phyloP scores from a whole-genome alignment of 2,113 vertebrate genomes.

The Aythya baeri region DNA sequence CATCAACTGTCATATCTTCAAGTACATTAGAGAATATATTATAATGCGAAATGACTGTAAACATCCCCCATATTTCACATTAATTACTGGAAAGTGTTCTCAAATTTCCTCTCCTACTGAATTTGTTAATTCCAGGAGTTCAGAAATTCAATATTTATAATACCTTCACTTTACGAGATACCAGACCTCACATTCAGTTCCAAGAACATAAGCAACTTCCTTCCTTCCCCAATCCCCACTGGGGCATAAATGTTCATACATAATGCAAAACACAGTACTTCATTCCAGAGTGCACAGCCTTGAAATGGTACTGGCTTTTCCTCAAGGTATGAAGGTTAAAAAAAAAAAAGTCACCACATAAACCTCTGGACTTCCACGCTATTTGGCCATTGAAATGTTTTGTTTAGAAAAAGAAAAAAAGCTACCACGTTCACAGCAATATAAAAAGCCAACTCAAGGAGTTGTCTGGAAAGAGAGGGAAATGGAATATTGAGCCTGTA shows the following conservation, averaged over 20 bases:
- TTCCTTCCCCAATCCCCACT: neutral
- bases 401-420: slow-evolving; percentile 88
- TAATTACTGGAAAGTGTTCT: neutral
- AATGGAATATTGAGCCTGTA: slow-evolving; percentile 91
- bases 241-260: neutral
- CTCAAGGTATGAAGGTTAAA: neutral
- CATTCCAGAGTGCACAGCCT: neutral
- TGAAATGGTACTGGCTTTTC: slow-evolving; percentile 4
- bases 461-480: slow-evolving; percentile 81
- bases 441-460: slow-evolving; percentile 87
- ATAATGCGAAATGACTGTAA: slow-evolving; percentile 18
- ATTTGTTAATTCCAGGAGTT: slow-evolving; percentile 5
- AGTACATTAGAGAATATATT: neutral
- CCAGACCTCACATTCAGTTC: neutral
- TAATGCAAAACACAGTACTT: neutral
- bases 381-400: slow-evolving; percentile 90
- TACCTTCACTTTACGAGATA: neutral
- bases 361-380: slow-evolving; percentile 89
- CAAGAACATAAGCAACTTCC: neutral
- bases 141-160: neutral
- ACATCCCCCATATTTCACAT: slow-evolving; percentile 43
- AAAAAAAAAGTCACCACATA: slow-evolving; percentile 87
- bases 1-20: neutral
- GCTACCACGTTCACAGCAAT: slow-evolving; percentile 83
- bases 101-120: neutral